Percentiles rank a stretch among this genome's conserved stretches.
Conservation (phyloP, 2,888 invertebrate genomes). For the Petrophora chlorosata region DNA sequence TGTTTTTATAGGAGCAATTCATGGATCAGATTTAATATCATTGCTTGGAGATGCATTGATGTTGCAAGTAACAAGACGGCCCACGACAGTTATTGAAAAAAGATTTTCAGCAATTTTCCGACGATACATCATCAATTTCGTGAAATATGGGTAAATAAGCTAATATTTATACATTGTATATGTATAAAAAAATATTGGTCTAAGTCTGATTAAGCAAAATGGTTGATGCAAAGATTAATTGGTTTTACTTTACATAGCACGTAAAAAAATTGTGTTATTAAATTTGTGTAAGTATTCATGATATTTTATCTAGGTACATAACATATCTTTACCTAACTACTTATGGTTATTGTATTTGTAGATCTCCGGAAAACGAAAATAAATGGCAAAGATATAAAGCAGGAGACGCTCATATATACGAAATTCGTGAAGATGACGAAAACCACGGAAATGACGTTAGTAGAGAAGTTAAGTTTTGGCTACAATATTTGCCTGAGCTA, state of each 20-base stretch:
- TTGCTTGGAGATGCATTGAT: constrained; percentile 86
- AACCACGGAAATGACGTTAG: constrained; percentile 38
- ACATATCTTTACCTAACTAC: background rate
- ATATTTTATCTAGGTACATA: background rate
- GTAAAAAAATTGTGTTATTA: too few relatives aligned
- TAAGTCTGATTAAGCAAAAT: too few relatives aligned
- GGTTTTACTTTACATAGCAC: too few relatives aligned
- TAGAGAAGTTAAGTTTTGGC: constrained; percentile 68
- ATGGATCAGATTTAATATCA: constrained; percentile 86
- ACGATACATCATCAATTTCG: constrained; percentile 67
- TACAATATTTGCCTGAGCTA: constrained; percentile 72
- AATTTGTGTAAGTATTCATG: too few relatives aligned
- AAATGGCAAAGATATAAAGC: constrained; percentile 85
- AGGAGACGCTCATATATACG: constrained; percentile 76
- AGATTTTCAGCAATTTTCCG: constrained; percentile 66
- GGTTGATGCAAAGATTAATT: too few relatives aligned
- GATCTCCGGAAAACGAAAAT: constrained; percentile 83
- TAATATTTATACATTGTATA: too few relatives aligned
- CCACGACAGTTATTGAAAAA: constrained; percentile 84
- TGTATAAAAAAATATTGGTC: too few relatives aligned
- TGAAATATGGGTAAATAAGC: constrained; percentile 76
- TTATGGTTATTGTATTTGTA: constrained; percentile 40
- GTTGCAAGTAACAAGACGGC: constrained; percentile 86
- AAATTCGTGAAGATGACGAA: constrained; percentile 54
- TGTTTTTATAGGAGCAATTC: constrained; percentile 81